Percentiles rank a stretch among this genome's conserved stretches.
phyloP scores from a whole-genome alignment of 2,113 vertebrate species.

The Coptodon bakossiorum region DNA sequence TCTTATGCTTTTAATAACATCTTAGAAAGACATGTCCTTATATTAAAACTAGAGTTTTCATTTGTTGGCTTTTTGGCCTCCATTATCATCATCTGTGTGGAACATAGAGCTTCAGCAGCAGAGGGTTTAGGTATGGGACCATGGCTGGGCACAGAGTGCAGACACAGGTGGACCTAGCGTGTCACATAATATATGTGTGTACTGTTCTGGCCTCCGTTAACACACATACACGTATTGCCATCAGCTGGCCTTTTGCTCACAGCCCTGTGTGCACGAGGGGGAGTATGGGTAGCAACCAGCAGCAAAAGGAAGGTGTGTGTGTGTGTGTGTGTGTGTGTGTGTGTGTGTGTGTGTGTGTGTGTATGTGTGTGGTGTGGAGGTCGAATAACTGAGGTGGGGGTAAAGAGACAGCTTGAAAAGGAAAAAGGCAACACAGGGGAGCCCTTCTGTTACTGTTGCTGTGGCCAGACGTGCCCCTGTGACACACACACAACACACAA shows the following conservation, averaged over 20 bases:
- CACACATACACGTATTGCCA: slow-evolving; percentile 25
- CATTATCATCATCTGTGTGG: background rate
- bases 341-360: background rate
- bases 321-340: background rate
- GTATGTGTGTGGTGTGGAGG: background rate
- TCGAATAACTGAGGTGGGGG: background rate
- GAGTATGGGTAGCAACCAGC: slow-evolving; percentile 27
- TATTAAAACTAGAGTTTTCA: background rate
- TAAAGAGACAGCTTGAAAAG: slow-evolving; percentile 52
- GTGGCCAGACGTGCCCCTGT: slow-evolving; percentile 46
- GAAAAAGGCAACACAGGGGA: slow-evolving; percentile 41
- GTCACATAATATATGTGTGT: slow-evolving; percentile 29
- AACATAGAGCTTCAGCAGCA: background rate
- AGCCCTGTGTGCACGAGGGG: background rate
- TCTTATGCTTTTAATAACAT: background rate
- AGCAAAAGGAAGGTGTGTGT: slow-evolving; percentile 15
- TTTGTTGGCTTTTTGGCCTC: background rate
- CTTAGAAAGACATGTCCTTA: background rate
- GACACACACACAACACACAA: slow-evolving; percentile 9
- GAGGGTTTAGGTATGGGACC: slow-evolving; percentile 2
- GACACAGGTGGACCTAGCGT: slow-evolving; percentile 49
- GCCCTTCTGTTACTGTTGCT: slow-evolving; percentile 46
- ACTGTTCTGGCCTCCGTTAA: slow-evolving; percentile 18
- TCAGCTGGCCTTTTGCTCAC: slow-evolving; percentile 46
- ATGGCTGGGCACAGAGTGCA: slow-evolving; percentile 16